Evolutionary conservation across 2,797 vertebrate species (phyloP).

Genomic region (Sebastes trivittatus): DNA sequence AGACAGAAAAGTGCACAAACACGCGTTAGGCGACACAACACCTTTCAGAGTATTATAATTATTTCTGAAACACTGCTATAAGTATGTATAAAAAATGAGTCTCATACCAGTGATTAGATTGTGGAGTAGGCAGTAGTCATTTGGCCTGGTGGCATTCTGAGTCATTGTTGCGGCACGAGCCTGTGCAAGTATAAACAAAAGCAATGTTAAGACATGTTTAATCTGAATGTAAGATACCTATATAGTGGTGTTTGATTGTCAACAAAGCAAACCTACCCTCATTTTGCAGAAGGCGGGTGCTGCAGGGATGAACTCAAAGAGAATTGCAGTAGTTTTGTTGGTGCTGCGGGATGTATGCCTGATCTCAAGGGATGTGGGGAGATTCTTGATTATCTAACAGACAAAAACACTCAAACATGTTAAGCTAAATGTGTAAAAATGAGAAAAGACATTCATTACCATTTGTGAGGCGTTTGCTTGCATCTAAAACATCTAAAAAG

Average conservation of each 20-base stretch:
- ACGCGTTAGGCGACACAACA: neutral
- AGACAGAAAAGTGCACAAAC: neutral
- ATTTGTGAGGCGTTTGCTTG: neutral
- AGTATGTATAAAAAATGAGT: neutral
- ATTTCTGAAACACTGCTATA: neutral
- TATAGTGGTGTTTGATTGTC: neutral
- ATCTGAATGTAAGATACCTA: neutral
- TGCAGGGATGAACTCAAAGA: neutral
- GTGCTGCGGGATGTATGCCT: neutral
- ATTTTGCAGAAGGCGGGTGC: neutral
- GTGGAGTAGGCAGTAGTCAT: constrained; percentile 17
- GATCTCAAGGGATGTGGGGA: neutral
- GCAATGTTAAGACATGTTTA: neutral
- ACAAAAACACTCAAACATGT: neutral
- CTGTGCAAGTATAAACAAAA: neutral
- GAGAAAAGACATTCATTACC: neutral
- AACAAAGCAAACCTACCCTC: neutral
- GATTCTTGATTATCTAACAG: neutral
- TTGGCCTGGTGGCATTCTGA: neutral
- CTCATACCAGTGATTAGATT: neutral
- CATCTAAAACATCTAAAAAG: neutral
- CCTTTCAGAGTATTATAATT: neutral
- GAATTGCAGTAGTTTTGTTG: neutral
- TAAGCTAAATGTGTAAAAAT: neutral
- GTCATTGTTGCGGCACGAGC: neutral